Conservation (phyloP, 1,140 invertebrate genomes). For the Danaus plexippus region DNA sequence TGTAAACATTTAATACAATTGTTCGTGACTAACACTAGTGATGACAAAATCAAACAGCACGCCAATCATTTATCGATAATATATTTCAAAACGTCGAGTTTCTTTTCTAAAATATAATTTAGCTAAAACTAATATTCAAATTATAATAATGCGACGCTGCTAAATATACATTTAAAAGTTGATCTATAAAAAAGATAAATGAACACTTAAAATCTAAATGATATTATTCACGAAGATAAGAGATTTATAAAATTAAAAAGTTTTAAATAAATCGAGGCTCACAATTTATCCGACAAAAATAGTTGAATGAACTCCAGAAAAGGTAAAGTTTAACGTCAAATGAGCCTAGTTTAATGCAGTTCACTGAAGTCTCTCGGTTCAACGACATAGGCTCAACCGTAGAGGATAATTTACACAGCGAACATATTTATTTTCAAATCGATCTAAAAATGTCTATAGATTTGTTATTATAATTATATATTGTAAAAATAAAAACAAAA, state of each 20-base stretch:
- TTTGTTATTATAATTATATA: no score
- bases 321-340: constrained; percentile 8
- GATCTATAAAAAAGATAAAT: constrained; percentile 7
- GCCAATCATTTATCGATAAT: neutral
- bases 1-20: no score
- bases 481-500: no score
- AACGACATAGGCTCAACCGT: constrained; percentile 16
- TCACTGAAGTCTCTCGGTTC: constrained; percentile 17
- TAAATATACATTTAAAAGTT: constrained; percentile 7
- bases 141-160: neutral
- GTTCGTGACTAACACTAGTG: no score
- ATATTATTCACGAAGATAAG: neutral
- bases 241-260: constrained; percentile 1
- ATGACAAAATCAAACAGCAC: no score
- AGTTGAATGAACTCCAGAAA: constrained; percentile 13
- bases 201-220: constrained; percentile 10
- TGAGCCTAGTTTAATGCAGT: constrained; percentile 15
- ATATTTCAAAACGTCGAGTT: no score
- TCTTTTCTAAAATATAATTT: no score
- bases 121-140: neutral
- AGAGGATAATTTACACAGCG: neutral
- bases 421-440: no score
- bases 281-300: constrained; percentile 5
- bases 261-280: neutral
- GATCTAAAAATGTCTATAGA: no score